Evolutionary conservation across 2,113 vertebrate species (phyloP).

Genomic region (Elephas maximus): DNA sequence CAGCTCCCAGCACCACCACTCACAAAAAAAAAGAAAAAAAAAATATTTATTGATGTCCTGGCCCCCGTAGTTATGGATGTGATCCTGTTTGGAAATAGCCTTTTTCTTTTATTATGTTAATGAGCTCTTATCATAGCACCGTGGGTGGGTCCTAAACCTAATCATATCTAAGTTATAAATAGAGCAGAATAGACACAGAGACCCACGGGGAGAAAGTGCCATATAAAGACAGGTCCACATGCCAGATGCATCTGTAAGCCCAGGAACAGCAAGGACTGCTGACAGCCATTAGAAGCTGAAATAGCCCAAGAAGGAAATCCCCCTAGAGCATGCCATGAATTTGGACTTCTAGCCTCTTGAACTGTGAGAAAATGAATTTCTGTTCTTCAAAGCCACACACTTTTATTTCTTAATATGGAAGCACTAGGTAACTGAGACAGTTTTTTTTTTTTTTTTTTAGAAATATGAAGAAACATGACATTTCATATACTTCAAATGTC

Average conservation of each 20-base stretch:
- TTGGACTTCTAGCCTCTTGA: background rate
- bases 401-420: background rate
- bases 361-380: background rate
- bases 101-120: background rate
- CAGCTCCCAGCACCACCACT: too few species aligned
- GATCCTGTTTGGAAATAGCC: background rate
- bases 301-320: background rate
- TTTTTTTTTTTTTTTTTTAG: background rate
- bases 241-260: background rate
- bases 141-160: background rate
- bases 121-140: background rate
- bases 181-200: background rate
- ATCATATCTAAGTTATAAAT: background rate
- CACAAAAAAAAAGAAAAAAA: too few species aligned
- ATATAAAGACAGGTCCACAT: background rate
- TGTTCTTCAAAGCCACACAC: background rate
- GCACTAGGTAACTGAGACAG: background rate
- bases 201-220: background rate
- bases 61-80: background rate
- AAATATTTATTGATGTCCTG: background rate
- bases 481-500: background rate
- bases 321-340: background rate
- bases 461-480: slow-evolving; percentile 5
- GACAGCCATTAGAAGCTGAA: background rate
- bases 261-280: background rate